These are phyloP conservation scores for Anthoscopus minutus DNA, from an alignment of 2,113 vertebrate species.

Conservation along the genomic window DNA sequence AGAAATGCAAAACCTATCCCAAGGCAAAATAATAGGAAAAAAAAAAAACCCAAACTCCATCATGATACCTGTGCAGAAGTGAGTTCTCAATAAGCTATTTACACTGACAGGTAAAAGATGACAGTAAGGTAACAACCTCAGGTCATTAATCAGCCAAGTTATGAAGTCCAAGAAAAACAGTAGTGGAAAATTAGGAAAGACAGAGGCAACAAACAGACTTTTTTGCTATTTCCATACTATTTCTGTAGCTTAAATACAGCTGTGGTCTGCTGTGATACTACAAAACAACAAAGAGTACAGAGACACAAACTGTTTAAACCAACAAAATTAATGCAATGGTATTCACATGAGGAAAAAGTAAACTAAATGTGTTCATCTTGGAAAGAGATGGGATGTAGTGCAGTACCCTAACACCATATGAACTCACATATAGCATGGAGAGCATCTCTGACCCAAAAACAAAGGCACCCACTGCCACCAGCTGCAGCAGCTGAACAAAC, in stretches of 20 bases:
- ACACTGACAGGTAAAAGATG: not conserved
- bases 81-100: not conserved
- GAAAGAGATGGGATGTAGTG: not conserved
- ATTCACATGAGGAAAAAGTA: not conserved
- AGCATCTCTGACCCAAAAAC: not conserved
- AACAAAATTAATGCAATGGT: not conserved
- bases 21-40: not conserved
- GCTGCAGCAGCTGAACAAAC: not conserved
- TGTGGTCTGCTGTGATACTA: not conserved
- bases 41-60: rapidly evolving
- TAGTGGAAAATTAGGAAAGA: not conserved
- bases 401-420: not conserved
- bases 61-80: not conserved
- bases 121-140: not conserved
- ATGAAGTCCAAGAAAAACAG: not conserved
- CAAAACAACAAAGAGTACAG: not conserved
- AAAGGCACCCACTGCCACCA: not conserved
- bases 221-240: not conserved
- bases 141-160: not conserved
- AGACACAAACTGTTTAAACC: not conserved
- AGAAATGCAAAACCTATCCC: not conserved
- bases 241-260: not conserved
- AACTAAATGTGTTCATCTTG: not conserved
- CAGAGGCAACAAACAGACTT: not conserved
- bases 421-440: rapidly evolving